phyloP scores from a whole-genome alignment of 2,888 invertebrate species.

The Andrena bicolor region DNA sequence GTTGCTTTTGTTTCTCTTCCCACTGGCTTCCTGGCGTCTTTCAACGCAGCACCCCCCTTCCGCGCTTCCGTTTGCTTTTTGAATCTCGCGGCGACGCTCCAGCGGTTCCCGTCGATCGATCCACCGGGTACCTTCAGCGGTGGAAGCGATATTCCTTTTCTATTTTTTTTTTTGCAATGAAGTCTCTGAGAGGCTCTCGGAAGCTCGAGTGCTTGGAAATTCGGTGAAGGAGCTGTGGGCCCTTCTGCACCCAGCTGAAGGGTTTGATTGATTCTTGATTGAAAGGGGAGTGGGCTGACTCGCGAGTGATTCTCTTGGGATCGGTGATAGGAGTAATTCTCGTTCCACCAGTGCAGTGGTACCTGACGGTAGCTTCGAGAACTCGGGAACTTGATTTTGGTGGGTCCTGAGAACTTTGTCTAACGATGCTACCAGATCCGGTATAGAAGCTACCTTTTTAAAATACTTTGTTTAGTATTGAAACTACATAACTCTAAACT shows the following conservation, averaged over 20 bases:
- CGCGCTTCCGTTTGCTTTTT: not conserved
- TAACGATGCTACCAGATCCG: no score
- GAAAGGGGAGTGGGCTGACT: not conserved
- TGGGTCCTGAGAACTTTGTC: no score
- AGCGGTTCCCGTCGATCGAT: slow-evolving; percentile 24
- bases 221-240: not conserved
- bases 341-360: no score
- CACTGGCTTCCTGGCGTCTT: not conserved
- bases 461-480: no score
- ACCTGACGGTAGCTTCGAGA: not conserved
- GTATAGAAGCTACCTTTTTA: no score
- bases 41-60: not conserved
- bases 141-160: not conserved
- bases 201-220: not conserved
- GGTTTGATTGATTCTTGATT: slow-evolving; percentile 9
- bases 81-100: slow-evolving; percentile 37
- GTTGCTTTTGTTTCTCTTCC: slow-evolving; percentile 7
- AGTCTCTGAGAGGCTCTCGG: slow-evolving; percentile 6
- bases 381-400: not conserved
- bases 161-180: not conserved
- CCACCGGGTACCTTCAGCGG: not conserved
- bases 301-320: not conserved
- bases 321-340: not conserved
- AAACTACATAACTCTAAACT: no score
- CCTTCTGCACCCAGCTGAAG: not conserved